phyloP scores from a whole-genome alignment of 2,797 vertebrate genomes.

The Acanthis flammea region DNA sequence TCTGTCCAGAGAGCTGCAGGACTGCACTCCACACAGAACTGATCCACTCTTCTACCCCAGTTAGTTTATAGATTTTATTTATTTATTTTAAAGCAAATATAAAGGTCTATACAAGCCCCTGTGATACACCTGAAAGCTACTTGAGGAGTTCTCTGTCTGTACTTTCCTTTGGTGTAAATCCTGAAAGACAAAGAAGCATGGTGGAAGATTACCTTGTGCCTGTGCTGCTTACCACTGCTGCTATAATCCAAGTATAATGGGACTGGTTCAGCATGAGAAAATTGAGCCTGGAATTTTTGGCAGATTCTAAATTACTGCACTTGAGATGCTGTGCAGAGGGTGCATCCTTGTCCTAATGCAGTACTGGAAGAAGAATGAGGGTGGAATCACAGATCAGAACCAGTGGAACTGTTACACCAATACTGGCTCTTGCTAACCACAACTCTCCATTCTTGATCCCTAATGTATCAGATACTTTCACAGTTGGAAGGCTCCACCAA shows the following conservation, averaged over 20 bases:
- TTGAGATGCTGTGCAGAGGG: background rate
- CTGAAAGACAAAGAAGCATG: background rate
- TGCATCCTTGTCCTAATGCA: background rate
- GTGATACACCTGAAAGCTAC: background rate
- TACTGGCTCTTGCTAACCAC: background rate
- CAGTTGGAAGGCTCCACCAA: background rate
- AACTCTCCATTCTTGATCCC: background rate
- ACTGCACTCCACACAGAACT: fast-evolving
- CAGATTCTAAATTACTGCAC: background rate
- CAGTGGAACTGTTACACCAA: background rate
- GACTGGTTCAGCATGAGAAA: background rate
- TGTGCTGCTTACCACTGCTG: background rate
- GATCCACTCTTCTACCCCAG: background rate
- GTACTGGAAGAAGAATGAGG: background rate
- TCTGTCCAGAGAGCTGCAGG: background rate
- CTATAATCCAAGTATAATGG: background rate
- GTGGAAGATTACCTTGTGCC: background rate
- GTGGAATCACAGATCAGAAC: background rate
- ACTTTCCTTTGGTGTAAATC: background rate
- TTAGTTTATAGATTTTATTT: background rate
- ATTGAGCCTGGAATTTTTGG: background rate
- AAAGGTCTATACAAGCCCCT: background rate
- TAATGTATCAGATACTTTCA: background rate
- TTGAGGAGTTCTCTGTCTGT: background rate
- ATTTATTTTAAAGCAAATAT: background rate